Percentiles rank a stretch among this genome's conserved stretches.
Conservation (phyloP, 2,888 invertebrate genomes). For the Drosophila crucigera region DNA sequence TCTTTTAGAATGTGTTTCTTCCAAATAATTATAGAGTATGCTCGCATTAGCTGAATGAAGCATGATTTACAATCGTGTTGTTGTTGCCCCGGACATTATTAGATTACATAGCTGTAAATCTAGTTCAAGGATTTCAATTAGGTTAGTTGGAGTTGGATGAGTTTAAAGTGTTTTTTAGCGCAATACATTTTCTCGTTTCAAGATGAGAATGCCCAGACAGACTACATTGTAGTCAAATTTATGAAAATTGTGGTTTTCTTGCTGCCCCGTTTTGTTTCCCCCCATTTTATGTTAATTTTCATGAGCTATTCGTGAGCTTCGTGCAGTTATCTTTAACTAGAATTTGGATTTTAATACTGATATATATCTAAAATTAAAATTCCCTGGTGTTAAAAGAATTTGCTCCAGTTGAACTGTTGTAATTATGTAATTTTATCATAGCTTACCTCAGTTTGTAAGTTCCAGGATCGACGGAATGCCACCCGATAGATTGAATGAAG, state of each 20-base stretch:
- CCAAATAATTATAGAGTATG: constrained; percentile 63
- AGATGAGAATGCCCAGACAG: not conserved
- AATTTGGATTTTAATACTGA: not conserved
- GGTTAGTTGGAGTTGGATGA: not conserved
- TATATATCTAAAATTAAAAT: not conserved
- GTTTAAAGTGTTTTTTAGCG: not conserved
- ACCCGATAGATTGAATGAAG: too few species aligned
- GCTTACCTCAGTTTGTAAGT: too few species aligned
- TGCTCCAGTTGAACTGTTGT: not conserved
- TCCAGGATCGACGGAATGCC: too few species aligned
- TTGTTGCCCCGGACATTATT: constrained; percentile 8
- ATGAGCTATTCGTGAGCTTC: not conserved
- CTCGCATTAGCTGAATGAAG: constrained; percentile 35
- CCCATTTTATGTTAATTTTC: not conserved
- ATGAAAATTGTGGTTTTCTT: not conserved
- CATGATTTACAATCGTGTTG: constrained; percentile 55
- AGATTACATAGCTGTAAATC: constrained; percentile 37
- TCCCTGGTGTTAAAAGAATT: not conserved
- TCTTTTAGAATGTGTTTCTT: constrained; percentile 64
- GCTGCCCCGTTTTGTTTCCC: too few species aligned
- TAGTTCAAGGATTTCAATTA: constrained; percentile 57
- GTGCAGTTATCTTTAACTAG: not conserved
- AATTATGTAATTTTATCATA: not conserved
- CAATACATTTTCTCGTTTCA: not conserved
- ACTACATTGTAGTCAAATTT: not conserved